phyloP scores from a whole-genome alignment of 2,797 vertebrate genomes.

The Hippopotamyrus pictus region DNA sequence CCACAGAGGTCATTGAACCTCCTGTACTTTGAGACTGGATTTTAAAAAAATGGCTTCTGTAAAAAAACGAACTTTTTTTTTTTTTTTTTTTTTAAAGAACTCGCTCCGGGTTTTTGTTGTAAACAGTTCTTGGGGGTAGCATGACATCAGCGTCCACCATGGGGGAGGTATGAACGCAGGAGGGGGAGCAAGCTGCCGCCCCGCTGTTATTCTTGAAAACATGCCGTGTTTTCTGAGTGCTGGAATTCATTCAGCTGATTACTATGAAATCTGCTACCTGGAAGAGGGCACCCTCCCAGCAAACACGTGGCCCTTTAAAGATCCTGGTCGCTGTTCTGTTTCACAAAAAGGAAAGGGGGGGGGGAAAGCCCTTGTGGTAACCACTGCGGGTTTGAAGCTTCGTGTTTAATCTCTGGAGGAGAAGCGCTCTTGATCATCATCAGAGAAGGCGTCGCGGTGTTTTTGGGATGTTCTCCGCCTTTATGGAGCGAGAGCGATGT shows the following conservation, averaged over 20 bases:
- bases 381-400: background rate
- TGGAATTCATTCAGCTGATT: background rate
- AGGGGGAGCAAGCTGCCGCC: background rate
- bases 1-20: background rate
- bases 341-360: background rate
- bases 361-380: background rate
- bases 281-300: background rate
- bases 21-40: constrained; percentile 8
- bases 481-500: background rate
- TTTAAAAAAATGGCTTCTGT: background rate
- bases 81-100: background rate
- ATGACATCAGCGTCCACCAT: background rate
- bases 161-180: background rate
- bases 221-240: background rate
- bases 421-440: background rate
- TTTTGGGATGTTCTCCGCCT: background rate
- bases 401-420: background rate
- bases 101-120: background rate
- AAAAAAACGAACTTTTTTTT: background rate
- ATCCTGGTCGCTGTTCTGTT: background rate
- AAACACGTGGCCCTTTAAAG: background rate
- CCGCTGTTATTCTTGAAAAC: background rate
- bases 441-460: background rate
- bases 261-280: background rate
- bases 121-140: background rate